Evolutionary conservation across 2,113 vertebrate species (phyloP).

Genomic region (Delphinapterus leucas): DNA sequence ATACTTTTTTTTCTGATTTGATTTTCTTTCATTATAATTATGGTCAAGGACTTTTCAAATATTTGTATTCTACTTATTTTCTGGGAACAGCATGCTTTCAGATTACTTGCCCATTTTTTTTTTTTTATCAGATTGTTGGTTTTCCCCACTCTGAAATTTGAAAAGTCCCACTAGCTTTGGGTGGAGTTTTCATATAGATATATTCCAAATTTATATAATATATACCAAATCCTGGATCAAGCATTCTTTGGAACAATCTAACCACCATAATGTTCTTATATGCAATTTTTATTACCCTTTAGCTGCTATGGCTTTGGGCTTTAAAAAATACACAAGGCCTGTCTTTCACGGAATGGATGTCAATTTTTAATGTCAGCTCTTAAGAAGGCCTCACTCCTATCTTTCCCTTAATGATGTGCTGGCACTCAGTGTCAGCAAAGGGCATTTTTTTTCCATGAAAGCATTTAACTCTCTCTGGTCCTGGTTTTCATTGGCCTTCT

Average conservation of each 20-base stretch:
- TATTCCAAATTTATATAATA: background rate
- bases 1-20: background rate
- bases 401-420: background rate
- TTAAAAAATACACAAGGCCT: conserved; percentile 47
- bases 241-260: background rate
- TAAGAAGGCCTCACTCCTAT: background rate
- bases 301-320: background rate
- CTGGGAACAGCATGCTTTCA: background rate
- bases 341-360: conserved; percentile 39
- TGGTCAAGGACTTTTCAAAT: background rate
- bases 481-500: conserved; percentile 39
- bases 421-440: background rate
- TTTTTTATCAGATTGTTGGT: background rate
- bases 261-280: background rate
- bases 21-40: background rate
- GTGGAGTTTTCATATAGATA: background rate
- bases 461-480: background rate
- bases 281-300: conserved; percentile 53
- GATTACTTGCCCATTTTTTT: background rate
- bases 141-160: background rate
- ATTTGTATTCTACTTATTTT: background rate
- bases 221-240: background rate
- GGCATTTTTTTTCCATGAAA: conserved; percentile 3
- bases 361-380: conserved; percentile 16
- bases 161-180: background rate